Evolutionary conservation across 2,888 invertebrate genomes (phyloP), one percentile per base, ranked within the genome.

Genomic region (Melanargia galathea): DNA sequence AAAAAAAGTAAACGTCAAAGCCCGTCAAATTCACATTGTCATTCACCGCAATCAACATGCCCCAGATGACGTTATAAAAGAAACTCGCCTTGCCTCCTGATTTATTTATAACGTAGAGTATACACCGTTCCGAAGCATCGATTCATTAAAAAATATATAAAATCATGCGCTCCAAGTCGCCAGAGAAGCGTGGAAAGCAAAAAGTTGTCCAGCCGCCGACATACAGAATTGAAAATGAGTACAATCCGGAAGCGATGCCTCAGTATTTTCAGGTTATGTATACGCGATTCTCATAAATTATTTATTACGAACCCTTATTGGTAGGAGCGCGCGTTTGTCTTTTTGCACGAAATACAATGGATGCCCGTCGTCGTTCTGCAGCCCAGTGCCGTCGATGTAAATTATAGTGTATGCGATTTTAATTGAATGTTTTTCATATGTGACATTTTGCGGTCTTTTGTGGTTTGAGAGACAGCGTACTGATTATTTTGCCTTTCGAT

Each of bases 181-280:
- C 78, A 24, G 71, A 69, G 70, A 66, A 70, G 71, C 69, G 71
- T 64, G 66, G 67, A 54, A 66, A 66, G 66, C 70, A 76, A 74
- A 75, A 75, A 75, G 70, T 65, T 49, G 80, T 67, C 68, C 62
- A 69, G 67, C 65, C 73, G 70, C 62, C 75, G 72, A 63, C 71
- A 68, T 81, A 78, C 72, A 79, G 78, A 75, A 72, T 76, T 60
- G 78, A 81, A 65, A 75, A 74, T 67, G 81, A 81, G 59, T 76
- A 76, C 72, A 78, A 84, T 76, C 84, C 83, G 79, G 89, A 88
- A 79, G 78, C 79, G 45, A 75, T 77, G 66, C 78, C 82, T 57
- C 84, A 85, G 72, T 84, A 83, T 79, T 88, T 89, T 83, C 89
- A 88, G 86, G 88, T 89, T 77, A 73, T 68, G 74, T 73, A 71